Conservation (phyloP, 1,140 invertebrate species). For the Psix sp. region DNA sequence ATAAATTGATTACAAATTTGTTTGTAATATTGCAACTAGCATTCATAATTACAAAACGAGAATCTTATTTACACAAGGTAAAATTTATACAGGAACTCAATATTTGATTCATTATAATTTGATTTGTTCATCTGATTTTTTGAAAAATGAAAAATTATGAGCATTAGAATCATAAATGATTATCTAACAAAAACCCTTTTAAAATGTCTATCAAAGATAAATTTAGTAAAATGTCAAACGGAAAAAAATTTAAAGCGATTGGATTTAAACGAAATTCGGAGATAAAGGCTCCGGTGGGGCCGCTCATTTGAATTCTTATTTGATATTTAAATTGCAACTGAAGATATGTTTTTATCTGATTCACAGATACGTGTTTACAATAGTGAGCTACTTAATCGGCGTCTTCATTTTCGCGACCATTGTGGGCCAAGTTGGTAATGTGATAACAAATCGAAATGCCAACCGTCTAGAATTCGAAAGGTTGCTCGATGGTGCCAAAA, state of each 20-base stretch:
- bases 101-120: no score
- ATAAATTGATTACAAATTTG: no score
- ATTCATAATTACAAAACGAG: no score
- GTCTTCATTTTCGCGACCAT: slow-evolving; percentile 99
- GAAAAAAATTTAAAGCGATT: slow-evolving; percentile 57
- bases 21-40: no score
- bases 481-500: slow-evolving; percentile 95
- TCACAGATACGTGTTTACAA: slow-evolving; percentile 96
- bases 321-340: slow-evolving; percentile 61
- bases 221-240: not conserved
- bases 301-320: slow-evolving; percentile 67
- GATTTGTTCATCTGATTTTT: no score
- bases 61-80: no score
- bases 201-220: no score
- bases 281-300: slow-evolving; percentile 75
- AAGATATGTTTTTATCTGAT: slow-evolving; percentile 64
- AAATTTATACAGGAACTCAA: no score
- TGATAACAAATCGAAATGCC: slow-evolving; percentile 98
- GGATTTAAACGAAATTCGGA: slow-evolving; percentile 49
- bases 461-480: slow-evolving; percentile 96
- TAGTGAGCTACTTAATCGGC: slow-evolving; percentile 96
- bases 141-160: no score
- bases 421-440: slow-evolving; percentile 97
- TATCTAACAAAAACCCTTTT: no score
- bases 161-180: no score